A percentile compares a stretch with the other conserved stretches of the same genome.
These are phyloP conservation scores for Drosophila nr. fundita DNA, from an alignment of 2,888 invertebrate species.

Conservation along the genomic window DNA sequence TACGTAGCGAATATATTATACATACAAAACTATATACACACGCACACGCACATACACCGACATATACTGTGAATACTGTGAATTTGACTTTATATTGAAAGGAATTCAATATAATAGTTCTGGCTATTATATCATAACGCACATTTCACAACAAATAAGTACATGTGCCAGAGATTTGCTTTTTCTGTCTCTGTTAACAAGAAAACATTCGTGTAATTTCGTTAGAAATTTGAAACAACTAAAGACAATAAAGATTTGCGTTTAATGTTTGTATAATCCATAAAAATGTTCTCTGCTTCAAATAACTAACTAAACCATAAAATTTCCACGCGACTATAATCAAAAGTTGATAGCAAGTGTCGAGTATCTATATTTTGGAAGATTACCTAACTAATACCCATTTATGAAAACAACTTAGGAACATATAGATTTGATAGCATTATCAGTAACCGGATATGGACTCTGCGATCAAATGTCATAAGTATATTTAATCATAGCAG, in stretches of 20 bases:
- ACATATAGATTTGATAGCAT: constrained; percentile 11
- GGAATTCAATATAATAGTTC: not conserved
- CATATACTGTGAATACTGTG: constrained; percentile 33
- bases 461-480: not conserved
- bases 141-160: constrained; percentile 14
- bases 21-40: constrained; percentile 29
- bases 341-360: constrained; percentile 5
- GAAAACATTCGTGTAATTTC: constrained; percentile 33
- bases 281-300: not conserved
- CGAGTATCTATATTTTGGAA: not conserved
- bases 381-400: not conserved
- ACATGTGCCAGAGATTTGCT: constrained; percentile 41
- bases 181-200: constrained; percentile 49
- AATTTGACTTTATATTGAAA: constrained; percentile 1
- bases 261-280: constrained; percentile 67
- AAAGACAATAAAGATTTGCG: constrained; percentile 71
- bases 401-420: constrained; percentile 1
- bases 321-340: not conserved
- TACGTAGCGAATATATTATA: constrained; percentile 34
- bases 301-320: not conserved
- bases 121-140: constrained; percentile 3
- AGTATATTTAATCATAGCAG: constrained; percentile 1
- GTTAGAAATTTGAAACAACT: constrained; percentile 56
- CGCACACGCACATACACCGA: not conserved
- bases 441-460: constrained; percentile 5